phyloP scores from a whole-genome alignment of 2,888 invertebrate genomes.

The Drosophila ezoana region DNA sequence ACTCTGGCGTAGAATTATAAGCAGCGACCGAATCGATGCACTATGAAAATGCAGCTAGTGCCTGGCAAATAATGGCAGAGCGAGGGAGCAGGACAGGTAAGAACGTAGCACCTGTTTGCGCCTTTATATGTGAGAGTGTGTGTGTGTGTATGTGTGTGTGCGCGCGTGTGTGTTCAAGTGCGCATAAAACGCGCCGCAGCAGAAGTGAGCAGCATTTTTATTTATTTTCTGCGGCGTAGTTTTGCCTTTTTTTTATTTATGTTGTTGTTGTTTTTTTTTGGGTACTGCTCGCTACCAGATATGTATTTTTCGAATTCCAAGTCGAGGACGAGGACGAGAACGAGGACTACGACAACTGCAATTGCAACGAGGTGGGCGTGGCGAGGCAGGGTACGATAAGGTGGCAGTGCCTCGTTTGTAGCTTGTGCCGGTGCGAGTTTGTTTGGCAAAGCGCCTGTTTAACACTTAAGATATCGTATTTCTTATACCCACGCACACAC shows the following conservation, averaged over 20 bases:
- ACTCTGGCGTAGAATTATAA: conserved; percentile 75
- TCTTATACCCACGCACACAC: conserved; percentile 55
- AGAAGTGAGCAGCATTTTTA: conserved; percentile 76
- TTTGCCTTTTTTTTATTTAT: conserved; percentile 49
- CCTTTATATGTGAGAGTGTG: conserved; percentile 14
- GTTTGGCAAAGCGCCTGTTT: conserved; percentile 80
- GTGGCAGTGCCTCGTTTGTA: conserved; percentile 62
- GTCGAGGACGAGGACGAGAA: conserved; percentile 6
- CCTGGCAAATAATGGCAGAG: conserved; percentile 8
- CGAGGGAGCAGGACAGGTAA: conserved; percentile 11
- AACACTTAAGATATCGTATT: conserved; percentile 79
- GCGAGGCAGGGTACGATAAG: conserved; percentile 53
- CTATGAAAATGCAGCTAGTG: conserved; percentile 63
- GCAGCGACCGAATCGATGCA: conserved; percentile 74
- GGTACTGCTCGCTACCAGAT: conserved; percentile 43
- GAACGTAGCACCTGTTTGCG: conserved; percentile 71
- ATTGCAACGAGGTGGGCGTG: conserved; percentile 65
- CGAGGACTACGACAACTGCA: conserved; percentile 19
- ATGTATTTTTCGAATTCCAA: conserved; percentile 51
- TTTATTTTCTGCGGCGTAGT: conserved; percentile 72
- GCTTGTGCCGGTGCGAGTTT: conserved; percentile 56
- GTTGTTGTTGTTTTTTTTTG: conserved; percentile 29
- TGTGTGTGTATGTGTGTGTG: conserved; percentile 9
- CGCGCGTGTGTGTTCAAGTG: conserved; percentile 54
- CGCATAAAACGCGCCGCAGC: conserved; percentile 73